Base-by-base conservation (phyloP, 2,888 invertebrate genomes). In the Entomobrya multifasciata region DNA sequence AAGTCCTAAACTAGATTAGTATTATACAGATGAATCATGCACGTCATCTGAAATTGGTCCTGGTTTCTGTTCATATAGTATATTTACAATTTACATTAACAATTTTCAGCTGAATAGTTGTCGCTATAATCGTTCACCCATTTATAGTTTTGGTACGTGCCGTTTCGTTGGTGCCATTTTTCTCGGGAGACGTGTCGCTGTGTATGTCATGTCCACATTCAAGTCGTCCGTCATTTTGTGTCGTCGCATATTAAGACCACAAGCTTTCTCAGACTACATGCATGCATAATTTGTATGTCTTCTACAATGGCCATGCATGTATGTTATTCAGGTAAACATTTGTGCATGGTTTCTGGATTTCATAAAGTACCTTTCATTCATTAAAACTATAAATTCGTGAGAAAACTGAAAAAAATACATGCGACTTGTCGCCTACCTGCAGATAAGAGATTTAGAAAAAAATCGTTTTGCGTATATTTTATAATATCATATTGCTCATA, bases 21-120 rank as follows among this genome's bases (percentile, higher is more conserved):
- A n/a, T n/a, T n/a, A n/a, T n/a, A n/a, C 30, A 62, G 6, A 62
- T 65, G 65, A 65, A 65, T 65, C 65, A 65, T 41, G 11, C 57
- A 57, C 4, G n/a, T 52, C 27, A 30, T 5, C 6, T 55, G 55
- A 22, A 30, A n/a, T n/a, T 60, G 15, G 60, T 60, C 20, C 36
- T 65, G 41, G 41, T 22, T 13, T 57, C 10, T 57, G 60, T n/a
- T n/a, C n/a, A n/a, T n/a, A n/a, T n/a, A n/a, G n/a, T n/a, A 0
- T 60, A 27, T 55, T 4, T 6, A 47, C 8, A 57, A 57, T 25
- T 27, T 30, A 30, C 27, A 27, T 60, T 60, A 27, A 60, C 27
- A 10, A n/a, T n/a, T 60, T 60, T 60, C 17, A 60, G 1, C 36
- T 65, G 65, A 41, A 65, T 17, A 44, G 11, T 8, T 72, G 49